Percentiles rank a stretch among this genome's conserved stretches.
phyloP scores from a whole-genome alignment of 2,888 invertebrate genomes.

The Spisula subtruncata region DNA sequence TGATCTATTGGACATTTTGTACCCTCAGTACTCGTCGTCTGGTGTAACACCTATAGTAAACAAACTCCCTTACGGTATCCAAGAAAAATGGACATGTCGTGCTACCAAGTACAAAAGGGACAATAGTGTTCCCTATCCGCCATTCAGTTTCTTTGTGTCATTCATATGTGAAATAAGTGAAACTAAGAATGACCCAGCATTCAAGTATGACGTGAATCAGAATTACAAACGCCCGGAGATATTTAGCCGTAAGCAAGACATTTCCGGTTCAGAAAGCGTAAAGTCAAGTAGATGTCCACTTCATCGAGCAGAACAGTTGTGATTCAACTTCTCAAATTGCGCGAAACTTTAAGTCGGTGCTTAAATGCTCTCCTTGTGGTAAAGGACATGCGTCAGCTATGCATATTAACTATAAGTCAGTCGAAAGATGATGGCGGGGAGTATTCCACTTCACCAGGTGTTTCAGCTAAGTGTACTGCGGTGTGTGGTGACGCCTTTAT shows the following conservation, averaged over 20 bases:
- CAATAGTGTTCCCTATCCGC: slow-evolving; percentile 62
- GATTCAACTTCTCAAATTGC: too few relatives aligned
- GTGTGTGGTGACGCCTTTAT: slow-evolving; percentile 16
- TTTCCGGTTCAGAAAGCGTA: too few relatives aligned
- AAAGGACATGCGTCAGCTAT: too few relatives aligned
- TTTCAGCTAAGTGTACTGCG: neutral
- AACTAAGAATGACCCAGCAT: neutral
- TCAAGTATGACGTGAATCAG: neutral
- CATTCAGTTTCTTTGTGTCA: slow-evolving; percentile 62
- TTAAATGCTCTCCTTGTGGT: too few relatives aligned
- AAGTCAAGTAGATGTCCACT: too few relatives aligned
- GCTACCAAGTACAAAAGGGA: slow-evolving; percentile 64
- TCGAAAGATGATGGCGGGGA: slow-evolving; percentile 19
- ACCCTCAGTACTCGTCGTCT: slow-evolving; percentile 59
- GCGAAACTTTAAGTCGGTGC: too few relatives aligned
- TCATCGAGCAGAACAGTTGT: too few relatives aligned
- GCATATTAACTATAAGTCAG: neutral
- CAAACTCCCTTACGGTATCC: slow-evolving; percentile 68
- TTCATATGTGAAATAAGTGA: slow-evolving; percentile 56
- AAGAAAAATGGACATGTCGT: slow-evolving; percentile 67
- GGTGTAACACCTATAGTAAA: slow-evolving; percentile 67
- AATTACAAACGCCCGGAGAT: neutral
- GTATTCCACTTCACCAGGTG: neutral
- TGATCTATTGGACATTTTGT: slow-evolving; percentile 38
- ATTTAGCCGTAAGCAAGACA: too few relatives aligned